Base-by-base conservation (phyloP, 2,888 invertebrate species). In the Serrognathus titanus region DNA sequence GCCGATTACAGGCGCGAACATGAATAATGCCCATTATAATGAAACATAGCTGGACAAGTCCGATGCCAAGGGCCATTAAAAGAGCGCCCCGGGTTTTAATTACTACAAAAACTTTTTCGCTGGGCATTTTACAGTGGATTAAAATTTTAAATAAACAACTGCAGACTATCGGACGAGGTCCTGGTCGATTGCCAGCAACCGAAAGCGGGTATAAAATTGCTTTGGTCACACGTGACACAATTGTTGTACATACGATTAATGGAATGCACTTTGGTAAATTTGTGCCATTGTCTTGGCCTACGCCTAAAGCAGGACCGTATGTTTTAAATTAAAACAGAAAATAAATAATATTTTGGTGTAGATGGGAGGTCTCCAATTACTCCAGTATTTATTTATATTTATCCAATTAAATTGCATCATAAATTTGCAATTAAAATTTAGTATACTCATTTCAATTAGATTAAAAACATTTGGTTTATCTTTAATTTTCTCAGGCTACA, bases 121-220 rank as follows among this genome's bases (percentile, higher is more conserved):
- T 48, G 39, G 53, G 40, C 48, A 67, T 63, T 70, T 74, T 75
- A 74, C 71, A 72, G 73, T 69, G 62, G 74, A 63, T 74, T 74
- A 71, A 63, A 72, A 71, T 67, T 68, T 67, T 67, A 70, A 68
- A 68, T 69, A 68, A 13, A 31, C 62, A 58, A 16, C 62, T 62
- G 60, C 63, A 60, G 58, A 65, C 65, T 64, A 12, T 58, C 47
- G 55, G 49, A 55, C 55, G 11, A 40, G 36, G 11, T 39, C 58
- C 65, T 71, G 74, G 71, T 64, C 24, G 35, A 49, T 43, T 57
- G 68, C 73, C 74, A 73, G 69, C 53, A 57, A 59, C 63, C 65
- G 73, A 73, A 74, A 74, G 58, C 72, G 67, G 67, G 67, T 74
- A 73, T 70, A 74, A 74, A 71, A 71, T 70, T 63, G 61, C 59